phyloP scores from a whole-genome alignment of 2,797 vertebrate species.

The Gymnothorax reevesii region DNA sequence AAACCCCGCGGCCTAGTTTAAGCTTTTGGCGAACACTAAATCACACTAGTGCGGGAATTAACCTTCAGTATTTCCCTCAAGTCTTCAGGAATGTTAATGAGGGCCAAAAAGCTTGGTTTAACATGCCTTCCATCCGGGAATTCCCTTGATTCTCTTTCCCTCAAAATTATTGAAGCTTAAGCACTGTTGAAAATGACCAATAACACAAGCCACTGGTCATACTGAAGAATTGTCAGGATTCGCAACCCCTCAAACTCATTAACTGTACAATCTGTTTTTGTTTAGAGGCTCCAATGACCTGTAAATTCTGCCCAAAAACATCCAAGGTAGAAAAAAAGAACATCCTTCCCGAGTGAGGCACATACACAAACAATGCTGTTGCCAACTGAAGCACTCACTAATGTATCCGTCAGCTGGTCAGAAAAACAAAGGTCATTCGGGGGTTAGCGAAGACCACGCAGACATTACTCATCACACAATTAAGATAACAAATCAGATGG shows the following conservation, averaged over 20 bases:
- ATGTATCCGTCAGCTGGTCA: neutral
- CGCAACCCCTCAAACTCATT: neutral
- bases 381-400: neutral
- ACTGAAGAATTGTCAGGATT: neutral
- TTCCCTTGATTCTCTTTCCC: neutral
- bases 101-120: neutral
- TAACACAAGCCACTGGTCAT: neutral
- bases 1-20: neutral
- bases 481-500: too few relatives aligned
- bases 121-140: constrained; percentile 1
- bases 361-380: neutral
- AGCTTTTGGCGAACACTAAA: neutral
- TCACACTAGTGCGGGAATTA: neutral
- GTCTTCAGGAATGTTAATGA: neutral
- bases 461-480: neutral
- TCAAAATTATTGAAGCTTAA: neutral
- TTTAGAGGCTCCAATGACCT: neutral
- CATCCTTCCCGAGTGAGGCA: neutral
- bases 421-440: neutral
- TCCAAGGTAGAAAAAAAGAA: neutral
- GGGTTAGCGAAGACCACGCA: neutral
- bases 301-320: neutral
- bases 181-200: neutral
- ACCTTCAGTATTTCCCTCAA: neutral
- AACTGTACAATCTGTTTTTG: neutral